These are phyloP conservation scores for Pyrgus malvae DNA, from an alignment of 2,888 invertebrate genomes.

Conservation along the genomic window DNA sequence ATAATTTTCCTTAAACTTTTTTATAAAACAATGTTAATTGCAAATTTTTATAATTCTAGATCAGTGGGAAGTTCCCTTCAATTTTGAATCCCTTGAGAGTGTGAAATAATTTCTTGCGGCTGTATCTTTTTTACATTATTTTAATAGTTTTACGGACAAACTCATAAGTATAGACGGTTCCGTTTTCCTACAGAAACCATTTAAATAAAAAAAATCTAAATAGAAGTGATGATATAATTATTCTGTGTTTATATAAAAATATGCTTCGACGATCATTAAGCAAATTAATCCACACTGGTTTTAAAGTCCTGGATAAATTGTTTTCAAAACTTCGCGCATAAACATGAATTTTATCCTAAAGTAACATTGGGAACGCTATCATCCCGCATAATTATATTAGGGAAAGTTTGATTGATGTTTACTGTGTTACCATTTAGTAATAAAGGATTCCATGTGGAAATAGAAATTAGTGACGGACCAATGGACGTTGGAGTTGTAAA, in stretches of 20 bases:
- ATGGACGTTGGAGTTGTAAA: too few species aligned
- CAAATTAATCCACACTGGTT: neutral
- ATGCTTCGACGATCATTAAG: neutral
- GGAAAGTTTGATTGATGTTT: constrained; percentile 30
- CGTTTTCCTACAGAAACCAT: too few species aligned
- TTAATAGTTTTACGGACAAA: too few species aligned
- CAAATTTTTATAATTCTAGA: too few species aligned
- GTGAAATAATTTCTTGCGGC: too few species aligned
- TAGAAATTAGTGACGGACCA: neutral
- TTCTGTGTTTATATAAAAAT: neutral
- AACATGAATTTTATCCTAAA: constrained; percentile 8
- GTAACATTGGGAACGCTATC: constrained; percentile 15
- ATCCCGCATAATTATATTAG: constrained; percentile 6
- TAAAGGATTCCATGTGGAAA: neutral
- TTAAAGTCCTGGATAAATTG: constrained; percentile 9
- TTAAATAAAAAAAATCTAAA: too few species aligned
- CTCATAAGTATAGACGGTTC: too few species aligned
- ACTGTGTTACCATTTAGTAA: neutral
- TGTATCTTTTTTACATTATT: too few species aligned
- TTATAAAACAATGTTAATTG: too few species aligned
- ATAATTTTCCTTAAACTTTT: too few species aligned
- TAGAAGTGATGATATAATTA: neutral
- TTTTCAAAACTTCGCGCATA: constrained; percentile 3
- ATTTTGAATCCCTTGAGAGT: too few species aligned
- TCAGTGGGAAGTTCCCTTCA: too few species aligned